Conservation (phyloP, 2,888 invertebrate species). For the Maniola hyperantus region DNA sequence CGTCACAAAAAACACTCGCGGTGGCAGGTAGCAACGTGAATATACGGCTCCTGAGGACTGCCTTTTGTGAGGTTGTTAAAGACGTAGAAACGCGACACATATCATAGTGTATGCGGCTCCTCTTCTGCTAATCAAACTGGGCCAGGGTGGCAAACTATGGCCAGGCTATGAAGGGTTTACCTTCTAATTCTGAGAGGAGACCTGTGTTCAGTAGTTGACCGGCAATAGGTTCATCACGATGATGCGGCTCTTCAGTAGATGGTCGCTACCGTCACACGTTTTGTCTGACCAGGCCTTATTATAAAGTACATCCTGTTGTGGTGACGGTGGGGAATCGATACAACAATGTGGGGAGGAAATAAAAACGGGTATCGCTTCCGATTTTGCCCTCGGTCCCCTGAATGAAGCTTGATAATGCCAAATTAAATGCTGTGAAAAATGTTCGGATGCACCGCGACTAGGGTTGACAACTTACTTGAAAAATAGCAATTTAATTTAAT, state of each 20-base stretch:
- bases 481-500: no score
- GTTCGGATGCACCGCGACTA: neutral
- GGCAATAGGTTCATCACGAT: neutral
- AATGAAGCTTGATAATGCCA: constrained; percentile 29
- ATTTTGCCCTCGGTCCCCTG: constrained; percentile 62
- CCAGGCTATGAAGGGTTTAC: no score
- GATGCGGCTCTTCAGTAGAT: no score
- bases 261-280: neutral
- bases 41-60: neutral
- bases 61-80: neutral
- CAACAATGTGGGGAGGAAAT: constrained; percentile 65
- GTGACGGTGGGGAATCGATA: constrained; percentile 70
- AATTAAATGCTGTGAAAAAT: constrained; percentile 37
- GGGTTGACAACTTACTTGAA: constrained; percentile 12
- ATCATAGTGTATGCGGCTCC: neutral
- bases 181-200: no score
- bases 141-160: no score
- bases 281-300: neutral
- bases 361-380: constrained; percentile 75
- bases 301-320: constrained; percentile 62
- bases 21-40: neutral
- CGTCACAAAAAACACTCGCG: neutral
- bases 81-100: neutral
- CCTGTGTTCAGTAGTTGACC: no score
- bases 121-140: no score